Evolutionary conservation across 2,797 vertebrate genomes (phyloP), one percentile per base, ranked within the genome.

Genomic region (Acanthurus leucopareius): DNA sequence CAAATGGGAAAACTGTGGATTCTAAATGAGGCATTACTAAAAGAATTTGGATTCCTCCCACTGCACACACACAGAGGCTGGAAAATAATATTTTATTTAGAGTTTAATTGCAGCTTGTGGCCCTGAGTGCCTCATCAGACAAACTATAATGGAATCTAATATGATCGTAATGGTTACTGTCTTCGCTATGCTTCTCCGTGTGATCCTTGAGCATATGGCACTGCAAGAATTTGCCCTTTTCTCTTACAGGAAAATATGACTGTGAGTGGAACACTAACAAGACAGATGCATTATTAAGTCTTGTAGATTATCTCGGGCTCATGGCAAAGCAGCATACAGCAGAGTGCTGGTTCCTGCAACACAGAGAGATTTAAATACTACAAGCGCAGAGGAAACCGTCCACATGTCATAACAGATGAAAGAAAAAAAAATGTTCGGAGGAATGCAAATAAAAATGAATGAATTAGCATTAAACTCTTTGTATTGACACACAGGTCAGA

Each of bases 91-190:
- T 94, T 94, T 94, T 92, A 94, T 93, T 92, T 92, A 74, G 84
- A 90, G 83, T 93, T 93, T 94, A 94, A 95, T 94, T 95, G 93
- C 87, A 42, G 88, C 93, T 91, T 69, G 86, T 93, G 91, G 93
- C 90, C 90, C 73, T 48, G 74, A 93, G 89, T 88, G 77, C 76
- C 86, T 79, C 89, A 91, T 89, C 90, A 91, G 89, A 93, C 87
- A 91, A 90, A 90, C 80, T 80, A 84, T 91, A 89, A 91, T 91
- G 82, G 83, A 88, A 87, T 89, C 79, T 92, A 91, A 92, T 91
- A 92, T 87, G 84, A 91, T 91, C 42, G 77, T 90, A 92, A 94
- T 93, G 89, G 89, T 88, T 90, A 88, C 86, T 65, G 86, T 92
- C 79, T 86, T 90, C 84, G 65, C 67, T 74, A 69, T 48, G 83